Evolutionary conservation across 2,888 invertebrate genomes (phyloP).

Genomic region (Synergus itoensis): DNA sequence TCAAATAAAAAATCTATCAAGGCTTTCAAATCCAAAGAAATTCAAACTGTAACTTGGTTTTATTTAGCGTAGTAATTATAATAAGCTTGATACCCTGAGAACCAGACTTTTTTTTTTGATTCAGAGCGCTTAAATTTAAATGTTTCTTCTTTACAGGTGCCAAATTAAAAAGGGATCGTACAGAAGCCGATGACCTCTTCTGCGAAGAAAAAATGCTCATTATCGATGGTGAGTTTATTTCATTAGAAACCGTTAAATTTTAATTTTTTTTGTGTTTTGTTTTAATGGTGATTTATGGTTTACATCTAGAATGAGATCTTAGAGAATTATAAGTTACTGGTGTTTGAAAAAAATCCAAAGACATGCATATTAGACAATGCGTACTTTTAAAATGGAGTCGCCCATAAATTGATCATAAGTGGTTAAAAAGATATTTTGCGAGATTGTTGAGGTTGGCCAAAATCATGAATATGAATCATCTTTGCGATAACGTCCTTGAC

Average conservation of each 20-base stretch:
- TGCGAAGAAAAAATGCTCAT: conserved; percentile 77
- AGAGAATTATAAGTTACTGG: no score
- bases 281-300: no score
- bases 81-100: no score
- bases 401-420: not conserved
- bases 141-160: conserved; percentile 66
- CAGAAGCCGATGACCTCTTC: conserved; percentile 75
- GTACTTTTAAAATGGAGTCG: not conserved
- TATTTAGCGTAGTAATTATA: no score
- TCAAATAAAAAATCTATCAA: not conserved
- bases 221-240: conserved; percentile 72
- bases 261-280: no score
- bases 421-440: not conserved
- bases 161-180: conserved; percentile 74
- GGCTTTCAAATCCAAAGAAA: not conserved
- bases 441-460: not conserved
- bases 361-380: not conserved
- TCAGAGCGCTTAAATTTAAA: not conserved
- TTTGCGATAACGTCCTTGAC: not conserved
- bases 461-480: not conserved
- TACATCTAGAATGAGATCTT: no score
- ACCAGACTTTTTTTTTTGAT: no score
- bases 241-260: not conserved
- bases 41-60: not conserved
- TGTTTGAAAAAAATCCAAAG: not conserved